Base-by-base conservation (phyloP, 2,113 vertebrate species). In the Candoia aspera region DNA sequence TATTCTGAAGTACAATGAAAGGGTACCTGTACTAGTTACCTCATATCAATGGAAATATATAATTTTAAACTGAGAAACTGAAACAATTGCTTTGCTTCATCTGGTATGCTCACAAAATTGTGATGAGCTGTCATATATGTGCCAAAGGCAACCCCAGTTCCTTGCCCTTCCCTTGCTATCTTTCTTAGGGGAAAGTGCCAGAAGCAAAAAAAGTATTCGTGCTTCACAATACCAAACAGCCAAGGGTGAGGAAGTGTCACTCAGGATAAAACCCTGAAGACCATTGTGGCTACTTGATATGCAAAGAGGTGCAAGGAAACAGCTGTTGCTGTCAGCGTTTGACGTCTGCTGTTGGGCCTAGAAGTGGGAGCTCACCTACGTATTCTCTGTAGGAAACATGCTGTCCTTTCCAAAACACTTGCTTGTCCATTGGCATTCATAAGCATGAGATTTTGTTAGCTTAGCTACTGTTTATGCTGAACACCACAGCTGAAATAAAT, bases 261-360 rank as follows among this genome's bases (percentile, higher is more conserved):
- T 88, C 87, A 86, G 64, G 87, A 85, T 86, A 89, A 86, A 89
- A 89, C 90, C 90, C 87, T 29, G 84, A 68, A 92, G 92, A 79
- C 94, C 86, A 23, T 85, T 84, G 92, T 73, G 49, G 79, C 93
- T 92, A 83, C 94, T 96, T 95, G 83, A 37, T 90, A 94, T 95
- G 95, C 95, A 85, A 93, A 94, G 94, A 92, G 89, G 79, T 95
- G 24, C 90, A 73, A 86, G 89, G 88, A 95, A 90, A 62, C 97
- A 96, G 96, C 96, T 96, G 95, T 94, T 91, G 83, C 94, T 33
- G 91, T 93, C 42, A 23, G 95, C 89, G 94, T 93, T 91, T 92
- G 89, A 93, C 92, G 93, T 95, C 93, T 86, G 87, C 93, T 95
- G 91, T 92, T 92, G 93, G 92, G 91, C 91, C 91, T 90, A 49